Evolutionary conservation across 2,113 vertebrate species (phyloP), one percentile per base, ranked within the genome.

Genomic region (Corythoichthys intestinalis): DNA sequence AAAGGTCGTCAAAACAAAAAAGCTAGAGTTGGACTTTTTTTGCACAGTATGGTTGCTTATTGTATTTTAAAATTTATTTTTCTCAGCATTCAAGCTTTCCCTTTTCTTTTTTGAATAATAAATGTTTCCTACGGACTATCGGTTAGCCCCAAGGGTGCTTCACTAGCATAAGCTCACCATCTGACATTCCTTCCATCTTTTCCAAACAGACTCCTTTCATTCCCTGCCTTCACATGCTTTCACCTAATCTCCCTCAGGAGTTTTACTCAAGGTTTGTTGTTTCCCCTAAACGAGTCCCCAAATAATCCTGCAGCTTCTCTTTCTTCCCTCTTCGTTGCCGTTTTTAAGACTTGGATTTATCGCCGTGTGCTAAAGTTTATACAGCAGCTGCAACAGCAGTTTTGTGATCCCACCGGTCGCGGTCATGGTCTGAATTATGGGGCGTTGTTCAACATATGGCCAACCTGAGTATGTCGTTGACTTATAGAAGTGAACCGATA

Each of bases 81-180:
- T 28, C 35, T 34, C 70, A 61, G 59, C 8, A 6, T 66, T 59
- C 57, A 67, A 54, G 61, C 15, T 46, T 75, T 73, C 69, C 59
- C 58, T 20, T 41, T 72, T 83, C 4, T 44, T 71, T 85, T 86
- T 67, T 79, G 74, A 83, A 81, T 83, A 80, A 83, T 80, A 83
- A 75, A 87, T 83, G 74, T 72, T 82, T 83, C 64, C 83, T 81
- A 83, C 81, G 75, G 85, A 87, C 82, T 87, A 86, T 74, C 71
- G 76, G 62, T 59, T 48, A 71, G 68, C 77, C 80, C 72, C 72
- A 20, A 17, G 73, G 68, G 69, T 66, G 58, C 71, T 65, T 75
- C 70, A 48, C 65, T n/a, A 34, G 35, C 47, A 37, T 48, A 46
- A 20, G 53, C 71, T 39, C 46, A 64, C 49, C 53, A 17, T 79